phyloP scores from a whole-genome alignment of 2,888 invertebrate species.

The Xanthorhoe spadicearia region DNA sequence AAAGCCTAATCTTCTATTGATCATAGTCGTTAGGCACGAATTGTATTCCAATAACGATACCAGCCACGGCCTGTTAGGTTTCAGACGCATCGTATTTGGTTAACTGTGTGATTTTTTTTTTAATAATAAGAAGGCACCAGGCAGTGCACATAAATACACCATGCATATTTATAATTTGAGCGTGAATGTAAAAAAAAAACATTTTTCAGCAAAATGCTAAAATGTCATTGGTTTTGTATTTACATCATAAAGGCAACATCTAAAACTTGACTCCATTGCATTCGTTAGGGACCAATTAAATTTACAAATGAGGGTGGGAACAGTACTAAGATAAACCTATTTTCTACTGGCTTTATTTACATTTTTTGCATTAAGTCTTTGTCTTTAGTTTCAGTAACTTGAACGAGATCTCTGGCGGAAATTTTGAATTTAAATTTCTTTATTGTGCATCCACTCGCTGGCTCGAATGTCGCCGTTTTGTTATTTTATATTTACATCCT shows the following conservation, averaged over 20 bases:
- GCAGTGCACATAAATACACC: background rate
- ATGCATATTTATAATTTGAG: background rate
- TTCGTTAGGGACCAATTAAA: conserved; percentile 28
- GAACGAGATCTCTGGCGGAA: background rate
- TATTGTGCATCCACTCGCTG: background rate
- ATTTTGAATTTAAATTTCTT: background rate
- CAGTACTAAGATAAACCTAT: background rate
- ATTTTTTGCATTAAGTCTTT: conserved; percentile 2
- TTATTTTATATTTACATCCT: background rate
- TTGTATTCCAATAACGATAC: background rate
- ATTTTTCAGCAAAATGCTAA: background rate
- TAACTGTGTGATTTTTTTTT: background rate
- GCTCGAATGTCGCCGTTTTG: background rate
- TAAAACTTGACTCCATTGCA: conserved; percentile 30
- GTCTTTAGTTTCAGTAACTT: background rate
- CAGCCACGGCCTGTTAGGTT: background rate
- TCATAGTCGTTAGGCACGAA: conserved; percentile 1
- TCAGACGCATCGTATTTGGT: background rate
- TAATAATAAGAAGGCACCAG: no score
- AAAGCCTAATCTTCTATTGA: background rate
- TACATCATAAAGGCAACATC: conserved; percentile 26
- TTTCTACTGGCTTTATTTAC: conserved; percentile 9
- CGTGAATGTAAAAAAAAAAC: background rate
- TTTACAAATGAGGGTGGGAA: conserved; percentile 21
- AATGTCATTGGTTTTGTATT: conserved; percentile 16